phyloP scores from a whole-genome alignment of 92 coral and sea anemone genomes.

The Porites lobata region DNA sequence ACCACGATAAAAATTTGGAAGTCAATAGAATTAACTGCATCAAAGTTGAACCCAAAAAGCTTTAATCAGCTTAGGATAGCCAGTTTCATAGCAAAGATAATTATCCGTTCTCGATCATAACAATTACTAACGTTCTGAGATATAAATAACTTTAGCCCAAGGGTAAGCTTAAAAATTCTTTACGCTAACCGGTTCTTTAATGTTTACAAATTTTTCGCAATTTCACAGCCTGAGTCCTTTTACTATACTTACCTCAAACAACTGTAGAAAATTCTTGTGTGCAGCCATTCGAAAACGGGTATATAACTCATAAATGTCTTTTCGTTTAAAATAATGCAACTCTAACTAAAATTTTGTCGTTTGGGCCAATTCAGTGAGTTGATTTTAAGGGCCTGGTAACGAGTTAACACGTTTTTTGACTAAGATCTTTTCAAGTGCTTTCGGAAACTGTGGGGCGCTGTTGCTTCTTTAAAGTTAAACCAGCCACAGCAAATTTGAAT shows the following conservation, averaged over 20 bases:
- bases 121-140: background rate
- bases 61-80: background rate
- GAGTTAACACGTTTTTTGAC: too few species aligned
- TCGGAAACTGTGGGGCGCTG: too few species aligned
- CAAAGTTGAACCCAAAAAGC: too few species aligned
- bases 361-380: too few species aligned
- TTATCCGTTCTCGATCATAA: background rate
- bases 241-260: background rate
- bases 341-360: too few species aligned
- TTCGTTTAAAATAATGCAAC: background rate
- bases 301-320: background rate
- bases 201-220: slow-evolving; percentile 6
- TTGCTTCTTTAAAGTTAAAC: too few species aligned
- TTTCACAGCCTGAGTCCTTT: background rate
- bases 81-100: background rate
- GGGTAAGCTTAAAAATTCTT: background rate
- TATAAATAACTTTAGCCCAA: slow-evolving; percentile 21
- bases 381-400: too few species aligned
- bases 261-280: background rate
- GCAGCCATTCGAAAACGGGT: background rate
- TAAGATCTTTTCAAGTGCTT: too few species aligned
- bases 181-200: background rate
- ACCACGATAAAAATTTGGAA: too few species aligned
- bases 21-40: too few species aligned
- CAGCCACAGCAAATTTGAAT: too few species aligned